phyloP scores from a whole-genome alignment of 53 echinoderm and acorn worm genomes.

The Apostichopus leukothele region DNA sequence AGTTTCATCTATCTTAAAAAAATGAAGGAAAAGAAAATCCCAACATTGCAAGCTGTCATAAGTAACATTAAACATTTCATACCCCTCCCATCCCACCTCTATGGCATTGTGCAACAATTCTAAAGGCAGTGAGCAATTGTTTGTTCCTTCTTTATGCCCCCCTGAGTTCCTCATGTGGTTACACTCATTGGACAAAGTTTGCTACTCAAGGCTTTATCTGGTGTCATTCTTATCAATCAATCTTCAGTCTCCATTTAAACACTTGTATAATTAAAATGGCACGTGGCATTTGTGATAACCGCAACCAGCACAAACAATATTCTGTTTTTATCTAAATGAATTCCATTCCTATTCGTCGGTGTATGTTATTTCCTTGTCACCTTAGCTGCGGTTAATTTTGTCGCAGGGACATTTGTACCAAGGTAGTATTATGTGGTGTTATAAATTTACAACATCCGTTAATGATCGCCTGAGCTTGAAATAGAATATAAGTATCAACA shows the following conservation, averaged over 20 bases:
- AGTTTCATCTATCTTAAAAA: no score
- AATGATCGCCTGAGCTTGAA: background rate
- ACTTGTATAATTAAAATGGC: background rate
- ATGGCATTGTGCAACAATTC: no score
- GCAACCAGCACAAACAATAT: no score
- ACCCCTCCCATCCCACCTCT: no score
- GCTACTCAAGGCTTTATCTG: slow-evolving; percentile 13
- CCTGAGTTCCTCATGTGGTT: background rate
- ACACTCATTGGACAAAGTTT: slow-evolving; percentile 6
- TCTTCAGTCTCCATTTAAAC: slow-evolving; percentile 13
- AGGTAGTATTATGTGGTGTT: background rate
- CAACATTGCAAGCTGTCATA: no score
- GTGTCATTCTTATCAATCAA: slow-evolving; percentile 13
- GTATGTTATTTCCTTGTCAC: background rate
- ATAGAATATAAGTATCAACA: no score
- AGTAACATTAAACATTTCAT: no score
- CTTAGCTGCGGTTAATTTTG: background rate
- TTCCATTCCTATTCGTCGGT: background rate
- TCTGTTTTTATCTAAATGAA: no score
- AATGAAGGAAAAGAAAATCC: no score
- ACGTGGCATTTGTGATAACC: no score
- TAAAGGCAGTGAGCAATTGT: no score
- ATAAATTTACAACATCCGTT: background rate
- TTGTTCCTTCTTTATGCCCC: no score
- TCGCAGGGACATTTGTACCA: background rate